These are phyloP conservation scores for Tetrao urogallus DNA, from an alignment of 2,113 vertebrate species.

Conservation along the genomic window DNA sequence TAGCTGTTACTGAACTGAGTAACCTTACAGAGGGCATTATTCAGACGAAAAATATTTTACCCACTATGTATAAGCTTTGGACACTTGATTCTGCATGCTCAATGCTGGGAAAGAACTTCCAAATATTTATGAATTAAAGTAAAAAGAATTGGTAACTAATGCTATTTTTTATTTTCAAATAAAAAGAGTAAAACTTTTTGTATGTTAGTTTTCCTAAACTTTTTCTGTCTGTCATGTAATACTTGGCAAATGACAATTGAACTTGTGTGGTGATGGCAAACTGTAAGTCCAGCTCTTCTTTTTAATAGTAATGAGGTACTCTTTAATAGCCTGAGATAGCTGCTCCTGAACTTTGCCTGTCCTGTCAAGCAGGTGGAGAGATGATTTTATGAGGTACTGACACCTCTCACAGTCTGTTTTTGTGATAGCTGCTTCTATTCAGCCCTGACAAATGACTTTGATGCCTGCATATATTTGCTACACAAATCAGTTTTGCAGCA, in stretches of 20 bases:
- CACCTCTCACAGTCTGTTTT: constrained; percentile 9
- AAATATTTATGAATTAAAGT: constrained; percentile 6
- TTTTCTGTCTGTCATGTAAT: not conserved
- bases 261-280: not conserved
- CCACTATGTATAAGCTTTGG: not conserved
- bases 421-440: not conserved
- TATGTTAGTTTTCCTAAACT: not conserved
- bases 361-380: constrained; percentile 2
- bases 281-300: not conserved
- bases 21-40: not conserved
- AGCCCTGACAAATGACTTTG: constrained; percentile 22
- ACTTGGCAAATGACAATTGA: not conserved
- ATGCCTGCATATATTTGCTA: constrained; percentile 14
- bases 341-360: constrained; percentile 40
- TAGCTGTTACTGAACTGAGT: not conserved
- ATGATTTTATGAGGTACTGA: constrained; percentile 17
- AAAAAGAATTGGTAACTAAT: not conserved
- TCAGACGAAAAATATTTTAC: constrained; percentile 21
- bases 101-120: not conserved
- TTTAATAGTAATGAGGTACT: not conserved
- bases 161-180: constrained; percentile 3
- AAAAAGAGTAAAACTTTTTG: not conserved
- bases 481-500: constrained; percentile 11
- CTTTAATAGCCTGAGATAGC: constrained; percentile 41
- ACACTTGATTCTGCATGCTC: not conserved